phyloP scores from a whole-genome alignment of 2,113 vertebrate species.

The Piaya cayana region DNA sequence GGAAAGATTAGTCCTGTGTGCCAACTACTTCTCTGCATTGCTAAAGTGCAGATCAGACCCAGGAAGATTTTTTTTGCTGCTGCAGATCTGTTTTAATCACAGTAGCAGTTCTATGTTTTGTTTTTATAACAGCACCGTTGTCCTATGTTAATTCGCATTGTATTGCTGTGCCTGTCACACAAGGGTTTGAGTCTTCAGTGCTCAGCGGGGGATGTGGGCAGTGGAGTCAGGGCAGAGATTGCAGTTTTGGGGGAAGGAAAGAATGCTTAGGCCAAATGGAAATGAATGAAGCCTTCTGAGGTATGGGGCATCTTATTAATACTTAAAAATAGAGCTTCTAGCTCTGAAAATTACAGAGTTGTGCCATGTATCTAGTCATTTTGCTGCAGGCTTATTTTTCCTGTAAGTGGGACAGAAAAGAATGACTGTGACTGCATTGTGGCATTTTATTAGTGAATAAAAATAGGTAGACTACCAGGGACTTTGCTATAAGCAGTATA shows the following conservation, averaged over 20 bases:
- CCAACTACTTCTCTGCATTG: background rate
- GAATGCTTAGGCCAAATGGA: background rate
- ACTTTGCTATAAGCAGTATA: background rate
- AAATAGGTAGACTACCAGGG: background rate
- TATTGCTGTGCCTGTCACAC: background rate
- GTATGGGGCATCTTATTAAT: background rate
- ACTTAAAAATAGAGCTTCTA: background rate
- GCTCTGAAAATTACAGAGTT: background rate
- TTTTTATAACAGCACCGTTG: background rate
- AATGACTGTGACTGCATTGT: background rate
- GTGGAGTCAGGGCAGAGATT: background rate
- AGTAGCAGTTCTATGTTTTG: background rate
- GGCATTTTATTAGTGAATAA: background rate
- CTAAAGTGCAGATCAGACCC: background rate
- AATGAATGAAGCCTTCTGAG: background rate
- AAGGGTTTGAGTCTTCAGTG: background rate
- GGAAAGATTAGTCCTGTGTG: background rate
- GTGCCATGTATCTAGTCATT: background rate
- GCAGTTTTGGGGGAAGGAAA: background rate
- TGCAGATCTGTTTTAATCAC: background rate
- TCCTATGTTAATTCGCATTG: background rate
- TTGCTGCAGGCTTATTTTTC: constrained; percentile 11
- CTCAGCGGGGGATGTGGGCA: background rate
- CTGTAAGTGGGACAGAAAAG: background rate
- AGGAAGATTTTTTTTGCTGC: background rate